Conservation (phyloP, 2,888 invertebrate species). For the Mythimna pallens region DNA sequence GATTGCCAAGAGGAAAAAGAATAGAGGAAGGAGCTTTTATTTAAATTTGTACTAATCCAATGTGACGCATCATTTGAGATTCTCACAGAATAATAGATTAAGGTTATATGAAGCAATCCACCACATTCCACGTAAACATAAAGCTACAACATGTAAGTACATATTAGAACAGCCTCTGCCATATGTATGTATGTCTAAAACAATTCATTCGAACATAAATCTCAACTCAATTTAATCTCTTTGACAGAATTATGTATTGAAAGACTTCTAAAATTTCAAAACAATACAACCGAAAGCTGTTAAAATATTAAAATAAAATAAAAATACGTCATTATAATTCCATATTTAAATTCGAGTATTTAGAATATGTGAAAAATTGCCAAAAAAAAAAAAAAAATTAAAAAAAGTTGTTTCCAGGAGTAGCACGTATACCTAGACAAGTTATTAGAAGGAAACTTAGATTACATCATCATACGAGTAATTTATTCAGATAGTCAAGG, state of each 20-base stretch:
- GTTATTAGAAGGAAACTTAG: conserved; percentile 1
- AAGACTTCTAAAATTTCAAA: background rate
- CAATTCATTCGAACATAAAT: background rate
- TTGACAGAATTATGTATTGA: background rate
- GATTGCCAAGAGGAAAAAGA: conserved; percentile 3
- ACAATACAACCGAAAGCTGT: background rate
- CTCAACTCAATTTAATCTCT: background rate
- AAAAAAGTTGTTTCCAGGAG: background rate
- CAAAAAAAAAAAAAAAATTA: background rate
- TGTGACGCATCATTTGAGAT: background rate
- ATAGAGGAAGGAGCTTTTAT: background rate
- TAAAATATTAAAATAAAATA: background rate
- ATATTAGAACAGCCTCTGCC: background rate
- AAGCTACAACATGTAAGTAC: background rate
- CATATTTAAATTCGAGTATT: background rate
- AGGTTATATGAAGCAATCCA: background rate
- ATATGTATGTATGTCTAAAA: background rate
- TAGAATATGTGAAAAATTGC: background rate
- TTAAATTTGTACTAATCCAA: background rate
- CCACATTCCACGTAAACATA: background rate
- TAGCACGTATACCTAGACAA: background rate
- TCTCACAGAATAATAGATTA: background rate
- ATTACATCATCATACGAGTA: conserved; percentile 29
- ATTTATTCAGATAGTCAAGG: conserved; percentile 33
- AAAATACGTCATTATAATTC: background rate